These are phyloP conservation scores for Zoanthus solanderi DNA, from an alignment of 92 coral and sea anemone genomes.

Conservation along the genomic window DNA sequence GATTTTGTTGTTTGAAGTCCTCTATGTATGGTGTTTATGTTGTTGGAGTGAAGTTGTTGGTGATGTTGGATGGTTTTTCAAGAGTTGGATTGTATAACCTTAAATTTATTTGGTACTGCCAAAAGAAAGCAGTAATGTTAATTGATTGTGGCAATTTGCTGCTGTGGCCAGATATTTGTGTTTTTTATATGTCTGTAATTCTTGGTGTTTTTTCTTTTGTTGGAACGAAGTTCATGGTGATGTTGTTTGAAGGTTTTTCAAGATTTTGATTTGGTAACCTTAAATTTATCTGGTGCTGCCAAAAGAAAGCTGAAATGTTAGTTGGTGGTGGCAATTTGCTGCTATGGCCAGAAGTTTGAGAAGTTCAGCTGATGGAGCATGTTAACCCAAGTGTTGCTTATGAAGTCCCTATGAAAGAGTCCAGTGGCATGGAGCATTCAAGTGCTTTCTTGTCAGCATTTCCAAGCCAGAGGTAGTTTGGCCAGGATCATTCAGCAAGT, in stretches of 20 bases:
- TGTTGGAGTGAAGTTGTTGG: not conserved
- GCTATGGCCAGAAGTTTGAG: not conserved
- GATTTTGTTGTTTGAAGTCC: conserved; percentile 29
- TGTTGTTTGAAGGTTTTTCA: not conserved
- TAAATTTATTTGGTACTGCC: not conserved
- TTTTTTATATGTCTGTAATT: too few relatives aligned
- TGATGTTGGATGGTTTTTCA: conserved; percentile 6
- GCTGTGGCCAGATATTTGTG: not conserved
- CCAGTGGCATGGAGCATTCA: conserved; percentile 45
- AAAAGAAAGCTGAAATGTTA: not conserved
- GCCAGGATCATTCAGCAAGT: conserved; percentile 39
- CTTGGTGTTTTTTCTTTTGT: too few relatives aligned
- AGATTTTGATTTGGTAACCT: not conserved
- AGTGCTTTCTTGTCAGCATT: conserved; percentile 49
- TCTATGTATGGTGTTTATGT: not conserved
- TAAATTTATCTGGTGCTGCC: not conserved
- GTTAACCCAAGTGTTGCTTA: conserved; percentile 19
- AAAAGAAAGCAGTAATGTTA: not conserved
- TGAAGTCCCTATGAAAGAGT: conserved; percentile 17
- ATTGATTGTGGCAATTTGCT: not conserved
- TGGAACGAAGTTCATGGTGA: too few relatives aligned
- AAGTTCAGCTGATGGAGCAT: conserved; percentile 17
- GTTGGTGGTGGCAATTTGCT: not conserved
- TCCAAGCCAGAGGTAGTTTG: conserved; percentile 30
- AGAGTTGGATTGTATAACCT: not conserved